Evolutionary conservation across 1,140 invertebrate species (phyloP), one percentile per base, ranked within the genome.

Genomic region (Medauroidea extradentata): DNA sequence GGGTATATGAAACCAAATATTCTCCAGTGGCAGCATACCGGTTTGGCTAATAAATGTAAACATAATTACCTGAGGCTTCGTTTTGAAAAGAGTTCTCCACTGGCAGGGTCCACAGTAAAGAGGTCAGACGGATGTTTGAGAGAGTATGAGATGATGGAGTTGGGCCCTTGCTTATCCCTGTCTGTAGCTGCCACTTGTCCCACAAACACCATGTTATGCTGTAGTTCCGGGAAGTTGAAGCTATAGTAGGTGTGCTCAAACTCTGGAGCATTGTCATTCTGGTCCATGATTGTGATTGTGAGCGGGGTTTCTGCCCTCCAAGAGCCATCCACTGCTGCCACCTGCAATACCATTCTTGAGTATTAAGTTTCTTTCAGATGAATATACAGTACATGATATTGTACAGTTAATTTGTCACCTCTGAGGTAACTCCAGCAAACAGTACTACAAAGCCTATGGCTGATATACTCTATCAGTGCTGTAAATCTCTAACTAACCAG

Each of bases 261-360:
- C 74, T 92, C 88, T 0, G 94, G 94, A 0, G 91, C 84, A 72
- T 96, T 96, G 71, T 97, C 94, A 73, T 97, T 97, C 65, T 94
- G 90, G 77, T 97, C 94, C 74, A 95, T 91, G 55, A 97, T 91
- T 1, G 91, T 93, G 21, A 97, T 92, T 1, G 93, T 94, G 0
- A 96, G 72, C 0, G 91, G 87, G 1, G 93, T 96, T 73, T 93
- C 91, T 1, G 89, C 82, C 60, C 85, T 80, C 93, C 93, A 96
- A 4, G 92, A 89, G 0, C 91, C 91, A 74, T 96, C 93, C 1
- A 87, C 86, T 1, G 89, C 93, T 0, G 85, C 83, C 4, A 95
- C 90, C 29, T 34, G 29, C 11, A 34, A n/a, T n/a, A n/a, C n/a
- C n/a, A n/a, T n/a, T n/a, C n/a, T n/a, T n/a, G n/a, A n/a, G n/a